These are phyloP conservation scores for Drosophila trapezifrons DNA, from an alignment of 1,140 invertebrate species.

Conservation along the genomic window DNA sequence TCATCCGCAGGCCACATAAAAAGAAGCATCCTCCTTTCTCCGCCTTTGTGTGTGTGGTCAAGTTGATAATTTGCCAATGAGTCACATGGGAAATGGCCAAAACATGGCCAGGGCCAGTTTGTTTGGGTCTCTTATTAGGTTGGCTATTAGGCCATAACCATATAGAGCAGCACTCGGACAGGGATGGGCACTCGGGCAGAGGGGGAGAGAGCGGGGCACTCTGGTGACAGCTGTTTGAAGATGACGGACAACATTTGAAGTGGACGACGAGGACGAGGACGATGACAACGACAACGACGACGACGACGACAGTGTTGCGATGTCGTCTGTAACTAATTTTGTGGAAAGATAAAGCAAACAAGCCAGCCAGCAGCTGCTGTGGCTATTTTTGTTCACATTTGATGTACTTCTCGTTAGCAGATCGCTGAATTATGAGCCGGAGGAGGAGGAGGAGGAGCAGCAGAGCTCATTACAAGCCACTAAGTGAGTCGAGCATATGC, in stretches of 20 bases:
- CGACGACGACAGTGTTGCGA: conserved; percentile 14
- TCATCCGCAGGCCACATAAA: conserved; percentile 43
- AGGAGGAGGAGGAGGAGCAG: conserved; percentile 1
- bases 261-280: conserved; percentile 15
- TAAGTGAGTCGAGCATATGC: conserved; percentile 67
- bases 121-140: conserved; percentile 61
- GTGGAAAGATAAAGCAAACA: conserved; percentile 61
- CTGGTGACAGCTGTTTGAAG: conserved; percentile 51
- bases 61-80: conserved; percentile 80
- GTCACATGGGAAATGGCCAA: conserved; percentile 76
- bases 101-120: conserved; percentile 43
- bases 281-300: background rate
- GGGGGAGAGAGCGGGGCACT: background rate
- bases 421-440: conserved; percentile 48
- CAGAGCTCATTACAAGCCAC: conserved; percentile 60
- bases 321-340: conserved; percentile 74
- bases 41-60: conserved; percentile 61
- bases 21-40: conserved; percentile 10
- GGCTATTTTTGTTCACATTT: conserved; percentile 51
- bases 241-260: conserved; percentile 77
- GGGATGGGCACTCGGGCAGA: background rate
- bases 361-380: conserved; percentile 29
- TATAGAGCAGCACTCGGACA: conserved; percentile 64
- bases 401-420: conserved; percentile 37
- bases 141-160: conserved; percentile 74